Base-by-base conservation (phyloP, 2,797 vertebrate species). In the Siniperca undulata region DNA sequence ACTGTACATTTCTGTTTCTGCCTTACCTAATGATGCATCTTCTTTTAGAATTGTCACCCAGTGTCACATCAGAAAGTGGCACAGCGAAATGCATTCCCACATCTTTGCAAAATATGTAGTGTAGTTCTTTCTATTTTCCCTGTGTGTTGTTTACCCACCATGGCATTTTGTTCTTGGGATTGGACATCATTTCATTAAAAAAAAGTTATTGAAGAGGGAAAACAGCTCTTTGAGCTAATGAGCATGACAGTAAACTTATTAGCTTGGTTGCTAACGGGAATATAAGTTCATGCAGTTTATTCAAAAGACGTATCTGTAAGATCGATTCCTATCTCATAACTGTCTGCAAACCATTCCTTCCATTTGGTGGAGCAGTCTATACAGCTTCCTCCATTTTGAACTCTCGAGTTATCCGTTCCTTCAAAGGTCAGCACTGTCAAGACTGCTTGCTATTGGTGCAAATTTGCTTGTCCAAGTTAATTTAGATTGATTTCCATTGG, bases 1-100 rank as follows among this genome's bases (percentile, higher is more conserved):
- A 38, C 14, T 48, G 30, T 38, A 46, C 22, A 44, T 77, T 46
- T 58, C 55, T 79, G 76, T 58, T 71, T 59, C 24, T 50, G 34
- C 17, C 34, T 27, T 19, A 16, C 36, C 38, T 61, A 48, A 55
- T 38, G 58, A 77, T 50, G 6, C 30, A 30, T 30, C 3, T 30
- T 30, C 30, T 30, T 16, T n/a, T 38, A 14, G 22, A 24, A 55
- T 30, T 56, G 30, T 38, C 3, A 40, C 7, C 7, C 1, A 4
- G 36, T 42, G 12, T 6, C 48, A 36, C 3, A 61, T 55, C n/a
- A 64, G 19, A 42, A 30, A 34, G 19, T 34, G 36, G 5, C 14
- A 64, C 4, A 22, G 16, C 3, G 7, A 52, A n/a, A 61, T 36
- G 9, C 22, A 74, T n/a, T 53, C 16, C 17, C 46, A n/a, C 12